Evolutionary conservation across 2,113 vertebrate species (phyloP).

Genomic region (Pelmatolapia mariae): DNA sequence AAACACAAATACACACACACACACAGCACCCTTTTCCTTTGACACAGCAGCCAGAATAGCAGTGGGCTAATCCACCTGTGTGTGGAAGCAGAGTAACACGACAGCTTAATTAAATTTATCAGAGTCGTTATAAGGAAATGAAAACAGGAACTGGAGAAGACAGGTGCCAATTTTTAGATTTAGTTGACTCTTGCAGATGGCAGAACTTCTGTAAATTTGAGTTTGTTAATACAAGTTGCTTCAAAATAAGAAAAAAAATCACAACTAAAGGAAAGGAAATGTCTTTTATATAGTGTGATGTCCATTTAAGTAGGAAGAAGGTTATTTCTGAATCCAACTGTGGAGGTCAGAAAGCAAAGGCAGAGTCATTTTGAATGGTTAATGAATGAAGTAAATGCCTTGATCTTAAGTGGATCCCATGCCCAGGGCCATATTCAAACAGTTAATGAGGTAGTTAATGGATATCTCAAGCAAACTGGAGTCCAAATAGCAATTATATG

Average conservation of each 20-base stretch:
- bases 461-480: background rate
- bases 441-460: slow-evolving; percentile 39
- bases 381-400: slow-evolving; percentile 23
- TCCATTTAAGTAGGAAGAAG: background rate
- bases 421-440: background rate
- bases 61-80: background rate
- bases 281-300: background rate
- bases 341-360: background rate
- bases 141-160: background rate
- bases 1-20: background rate
- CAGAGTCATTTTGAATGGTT: background rate
- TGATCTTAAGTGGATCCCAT: background rate
- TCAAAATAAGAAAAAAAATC: background rate
- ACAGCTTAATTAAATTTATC: background rate
- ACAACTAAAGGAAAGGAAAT: background rate
- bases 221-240: background rate
- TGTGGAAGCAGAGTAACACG: background rate
- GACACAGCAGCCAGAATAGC: background rate
- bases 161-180: background rate
- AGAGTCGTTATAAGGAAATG: background rate
- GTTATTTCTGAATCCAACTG: background rate
- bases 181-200: background rate
- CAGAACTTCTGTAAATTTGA: background rate
- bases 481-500: background rate
- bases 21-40: background rate